These are phyloP conservation scores for Lasioglossum leucozonium DNA, from an alignment of 2,888 invertebrate genomes.

Conservation along the genomic window DNA sequence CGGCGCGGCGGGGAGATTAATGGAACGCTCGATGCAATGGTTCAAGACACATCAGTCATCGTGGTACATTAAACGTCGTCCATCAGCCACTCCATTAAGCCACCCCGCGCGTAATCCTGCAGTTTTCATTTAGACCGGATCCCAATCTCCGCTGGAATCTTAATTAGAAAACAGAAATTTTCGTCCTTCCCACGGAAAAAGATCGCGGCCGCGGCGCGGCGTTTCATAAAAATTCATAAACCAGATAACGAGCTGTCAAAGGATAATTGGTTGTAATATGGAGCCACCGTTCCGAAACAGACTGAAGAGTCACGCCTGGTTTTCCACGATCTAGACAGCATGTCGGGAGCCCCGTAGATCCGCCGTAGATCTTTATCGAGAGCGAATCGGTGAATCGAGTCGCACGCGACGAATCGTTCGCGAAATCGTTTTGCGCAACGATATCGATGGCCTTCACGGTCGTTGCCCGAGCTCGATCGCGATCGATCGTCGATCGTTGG, in stretches of 20 bases:
- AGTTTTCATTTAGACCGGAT: not conserved
- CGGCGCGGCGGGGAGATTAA: not conserved
- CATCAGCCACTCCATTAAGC: slow-evolving; percentile 25
- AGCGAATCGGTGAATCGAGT: not conserved
- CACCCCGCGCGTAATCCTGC: not conserved
- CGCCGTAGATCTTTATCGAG: slow-evolving; percentile 10
- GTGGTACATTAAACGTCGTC: slow-evolving; percentile 23
- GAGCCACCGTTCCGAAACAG: not conserved
- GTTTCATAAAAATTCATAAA: slow-evolving; percentile 34
- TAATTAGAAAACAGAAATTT: slow-evolving; percentile 11
- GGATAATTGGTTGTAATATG: not conserved
- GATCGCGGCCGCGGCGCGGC: not conserved
- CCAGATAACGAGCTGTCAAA: slow-evolving; percentile 12
- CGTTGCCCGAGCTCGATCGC: slow-evolving; percentile 45
- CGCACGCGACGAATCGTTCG: slow-evolving; percentile 22
- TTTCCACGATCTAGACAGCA: not conserved
- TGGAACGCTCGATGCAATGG: not conserved
- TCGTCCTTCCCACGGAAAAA: slow-evolving; percentile 11
- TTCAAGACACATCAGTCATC: slow-evolving; percentile 17
- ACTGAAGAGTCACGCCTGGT: not conserved
- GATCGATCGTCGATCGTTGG: slow-evolving; percentile 10
- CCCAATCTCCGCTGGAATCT: slow-evolving; percentile 20
- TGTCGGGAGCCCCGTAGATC: not conserved
- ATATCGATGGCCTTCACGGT: slow-evolving; percentile 67
- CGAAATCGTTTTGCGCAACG: slow-evolving; percentile 33